These are phyloP conservation scores for Bucco capensis DNA, from an alignment of 2,113 vertebrate species.

Conservation along the genomic window DNA sequence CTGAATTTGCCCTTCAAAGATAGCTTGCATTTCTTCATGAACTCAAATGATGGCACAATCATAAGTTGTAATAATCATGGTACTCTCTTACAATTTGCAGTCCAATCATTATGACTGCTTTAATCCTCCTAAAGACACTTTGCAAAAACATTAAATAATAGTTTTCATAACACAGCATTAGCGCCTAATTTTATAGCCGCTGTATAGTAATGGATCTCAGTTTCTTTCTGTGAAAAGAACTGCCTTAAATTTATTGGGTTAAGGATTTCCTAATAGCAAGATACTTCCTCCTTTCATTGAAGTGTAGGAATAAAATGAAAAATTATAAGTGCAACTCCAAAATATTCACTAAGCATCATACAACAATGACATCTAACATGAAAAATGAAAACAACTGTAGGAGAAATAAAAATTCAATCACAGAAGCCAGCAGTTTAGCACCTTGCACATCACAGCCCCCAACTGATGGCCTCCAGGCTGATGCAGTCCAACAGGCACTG, in stretches of 20 bases:
- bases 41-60: neutral
- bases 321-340: neutral
- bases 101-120: neutral
- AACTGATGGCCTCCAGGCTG: neutral
- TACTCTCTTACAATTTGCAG: neutral
- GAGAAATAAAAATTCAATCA: neutral
- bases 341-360: neutral
- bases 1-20: neutral
- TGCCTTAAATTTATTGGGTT: neutral
- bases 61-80: neutral
- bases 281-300: neutral
- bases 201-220: neutral
- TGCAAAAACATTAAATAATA: neutral
- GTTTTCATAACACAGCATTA: neutral
- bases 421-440: neutral
- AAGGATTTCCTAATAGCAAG: neutral
- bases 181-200: neutral
- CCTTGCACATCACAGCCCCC: neutral
- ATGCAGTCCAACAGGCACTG: fast-evolving
- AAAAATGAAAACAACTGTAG: neutral
- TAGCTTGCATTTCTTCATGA: neutral
- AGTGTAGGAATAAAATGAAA: neutral
- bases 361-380: neutral
- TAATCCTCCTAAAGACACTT: neutral
- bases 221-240: neutral